These are phyloP conservation scores for Dipodomys ordii DNA, from an alignment of 2,113 vertebrate genomes.

Conservation along the genomic window DNA sequence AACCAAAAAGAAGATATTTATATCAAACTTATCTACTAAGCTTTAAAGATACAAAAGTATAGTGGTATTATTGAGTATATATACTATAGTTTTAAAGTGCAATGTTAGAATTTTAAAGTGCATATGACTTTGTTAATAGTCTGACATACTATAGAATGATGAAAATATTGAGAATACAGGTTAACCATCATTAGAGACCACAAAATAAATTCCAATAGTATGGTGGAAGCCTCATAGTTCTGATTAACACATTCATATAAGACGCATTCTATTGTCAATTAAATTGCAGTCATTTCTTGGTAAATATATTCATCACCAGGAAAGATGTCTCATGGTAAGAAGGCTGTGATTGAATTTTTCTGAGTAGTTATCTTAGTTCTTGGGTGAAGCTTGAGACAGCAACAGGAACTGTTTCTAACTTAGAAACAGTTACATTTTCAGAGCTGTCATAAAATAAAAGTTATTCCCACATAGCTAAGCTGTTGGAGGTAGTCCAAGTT, in stretches of 20 bases:
- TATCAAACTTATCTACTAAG: neutral
- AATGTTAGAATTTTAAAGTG: no score
- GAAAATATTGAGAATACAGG: neutral
- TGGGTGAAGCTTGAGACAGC: constrained; percentile 9
- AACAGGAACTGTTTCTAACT: neutral
- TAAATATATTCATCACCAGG: neutral
- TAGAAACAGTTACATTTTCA: neutral
- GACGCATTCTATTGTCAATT: neutral
- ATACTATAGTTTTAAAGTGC: no score
- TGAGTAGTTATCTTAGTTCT: neutral
- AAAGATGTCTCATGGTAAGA: neutral
- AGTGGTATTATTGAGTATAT: neutral
- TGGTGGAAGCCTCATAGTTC: neutral
- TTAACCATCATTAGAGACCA: neutral
- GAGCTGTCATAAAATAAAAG: neutral
- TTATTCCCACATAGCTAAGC: neutral
- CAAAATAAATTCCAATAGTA: neutral
- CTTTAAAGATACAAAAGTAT: neutral
- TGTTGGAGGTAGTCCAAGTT: constrained; percentile 2
- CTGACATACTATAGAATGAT: neutral
- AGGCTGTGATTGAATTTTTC: neutral
- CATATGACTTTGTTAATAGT: neutral
- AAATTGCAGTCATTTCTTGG: neutral
- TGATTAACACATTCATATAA: neutral
- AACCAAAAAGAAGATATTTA: neutral